Evolutionary conservation across 1,140 invertebrate genomes (phyloP), one percentile per base, ranked within the genome.

Genomic region (Holotrichia oblita): DNA sequence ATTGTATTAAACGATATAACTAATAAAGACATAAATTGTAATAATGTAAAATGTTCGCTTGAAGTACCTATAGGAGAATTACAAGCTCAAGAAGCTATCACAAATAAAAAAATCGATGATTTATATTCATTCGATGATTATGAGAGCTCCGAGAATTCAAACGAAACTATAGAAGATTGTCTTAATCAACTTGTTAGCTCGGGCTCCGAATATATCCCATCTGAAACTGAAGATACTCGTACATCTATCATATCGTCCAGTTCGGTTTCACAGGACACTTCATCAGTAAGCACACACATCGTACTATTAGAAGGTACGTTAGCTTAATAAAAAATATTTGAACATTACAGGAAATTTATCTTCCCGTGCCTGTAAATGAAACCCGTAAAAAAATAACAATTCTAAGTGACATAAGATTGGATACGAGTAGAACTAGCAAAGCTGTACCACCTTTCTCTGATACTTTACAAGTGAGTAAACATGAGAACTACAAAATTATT

Each of bases 371-470:
- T 48, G 10, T 48, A 48, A 48, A 48, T 48, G 44, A 48, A 48
- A 48, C 44, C 44, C 44, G 44, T 48, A 8, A 48, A 48, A 48
- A 48, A 48, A 48, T 48, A 48, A 48, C 44, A 48, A 48, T 48
- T 48, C 44, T 48, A 48, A 48, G 44, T 48, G 44, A 48, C 44
- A 48, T 48, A 48, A 8, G n/a, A 48, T 48, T 48, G n/a, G 44
- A 17, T 10, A 48, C n/a, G 44, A 48, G 44, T 48, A 10, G 10
- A 48, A 48, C 44, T 48, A 48, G 44, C n/a, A 48, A 48, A 48
- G 2, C 44, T 48, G 44, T 48, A 48, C 44, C n/a, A 48, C 44
- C 44, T 10, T 48, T 6, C 2, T 48, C n/a, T 48, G n/a, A 48
- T 48, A 48, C 44, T 14, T 17, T 48, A 48, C 44, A 48, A 6